Conservation (phyloP, 2,888 invertebrate genomes). For the Campoplex capitator region DNA sequence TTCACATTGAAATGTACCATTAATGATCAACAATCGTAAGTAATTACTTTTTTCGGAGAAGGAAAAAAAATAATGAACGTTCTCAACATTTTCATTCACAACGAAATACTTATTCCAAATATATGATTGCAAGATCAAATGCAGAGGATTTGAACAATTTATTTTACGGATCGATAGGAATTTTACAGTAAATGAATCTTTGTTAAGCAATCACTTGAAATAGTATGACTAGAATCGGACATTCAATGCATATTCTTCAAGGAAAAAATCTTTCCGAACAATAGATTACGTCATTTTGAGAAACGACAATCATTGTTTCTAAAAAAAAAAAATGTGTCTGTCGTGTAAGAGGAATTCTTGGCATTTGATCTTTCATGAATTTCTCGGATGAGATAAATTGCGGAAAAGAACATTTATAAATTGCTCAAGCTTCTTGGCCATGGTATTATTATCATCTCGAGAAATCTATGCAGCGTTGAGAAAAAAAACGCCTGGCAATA, state of each 20-base stretch:
- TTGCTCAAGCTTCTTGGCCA: slow-evolving; percentile 1
- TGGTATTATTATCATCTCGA: not conserved
- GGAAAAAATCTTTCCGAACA: not conserved
- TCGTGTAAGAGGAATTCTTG: not conserved
- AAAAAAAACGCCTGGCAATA: not conserved
- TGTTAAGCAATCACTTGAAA: too few species aligned
- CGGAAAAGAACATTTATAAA: slow-evolving; percentile 16
- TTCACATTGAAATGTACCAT: too few species aligned
- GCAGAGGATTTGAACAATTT: not conserved
- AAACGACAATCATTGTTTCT: too few species aligned
- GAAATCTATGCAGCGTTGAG: not conserved
- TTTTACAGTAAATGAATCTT: too few species aligned
- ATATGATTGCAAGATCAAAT: too few species aligned
- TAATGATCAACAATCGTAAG: too few species aligned
- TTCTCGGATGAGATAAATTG: not conserved
- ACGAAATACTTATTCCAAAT: too few species aligned
- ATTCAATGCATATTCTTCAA: not conserved
- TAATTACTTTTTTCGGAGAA: too few species aligned
- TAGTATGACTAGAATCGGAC: not conserved
- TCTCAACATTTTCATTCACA: too few species aligned
- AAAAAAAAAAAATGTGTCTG: not conserved
- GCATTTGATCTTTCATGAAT: not conserved
- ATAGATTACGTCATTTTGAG: too few species aligned
- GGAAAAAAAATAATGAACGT: too few species aligned
- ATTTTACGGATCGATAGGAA: not conserved